Base-by-base conservation (phyloP, 2,113 vertebrate species). In the Gorsachius goisagi region DNA sequence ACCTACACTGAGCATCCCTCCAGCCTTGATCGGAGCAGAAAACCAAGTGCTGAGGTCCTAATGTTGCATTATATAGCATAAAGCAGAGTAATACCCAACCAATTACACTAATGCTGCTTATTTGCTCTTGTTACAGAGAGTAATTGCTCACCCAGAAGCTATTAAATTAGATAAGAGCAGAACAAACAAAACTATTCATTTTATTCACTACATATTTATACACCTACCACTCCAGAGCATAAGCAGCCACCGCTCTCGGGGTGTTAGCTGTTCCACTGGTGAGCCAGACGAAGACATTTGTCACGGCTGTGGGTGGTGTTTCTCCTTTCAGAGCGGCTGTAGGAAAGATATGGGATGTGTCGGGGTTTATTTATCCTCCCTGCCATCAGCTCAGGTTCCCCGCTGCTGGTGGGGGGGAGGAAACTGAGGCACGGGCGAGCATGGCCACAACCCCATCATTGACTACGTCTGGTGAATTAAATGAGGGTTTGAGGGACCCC, bases 121-220 rank as follows among this genome's bases (percentile, higher is more conserved):
- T 94, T 90, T 87, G 75, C 89, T 95, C 93, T 86, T 80, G 84
- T 90, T 89, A 87, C 93, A 79, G 91, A 67, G 68, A 90, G 94
- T 81, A 95, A 95, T 97, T 90, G 93, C 91, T 96, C 95, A 95
- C 94, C 95, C 96, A 95, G 93, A 95, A 96, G 93, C 94, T 93
- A 80, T 96, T 96, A 83, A 89, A 95, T 93, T 80, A 95, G 96
- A 87, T 91, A 95, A 90, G 89, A 95, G 75, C 85, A 93, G 95
- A 96, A 92, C 91, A 97, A 97, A 95, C 96, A 95, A 92, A 97
- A 94, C 91, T 84, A 95, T 95, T 96, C 87, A 84, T 96, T 96
- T 93, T 92, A 76, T 82, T 95, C 94, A 62, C 93, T 75, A 39
- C 41, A 37, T 92, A 78, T 92, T 96, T 95, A 90, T 84, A 88